These are phyloP conservation scores for Telmatherina bonti DNA, from an alignment of 2,797 vertebrate species.

Conservation along the genomic window DNA sequence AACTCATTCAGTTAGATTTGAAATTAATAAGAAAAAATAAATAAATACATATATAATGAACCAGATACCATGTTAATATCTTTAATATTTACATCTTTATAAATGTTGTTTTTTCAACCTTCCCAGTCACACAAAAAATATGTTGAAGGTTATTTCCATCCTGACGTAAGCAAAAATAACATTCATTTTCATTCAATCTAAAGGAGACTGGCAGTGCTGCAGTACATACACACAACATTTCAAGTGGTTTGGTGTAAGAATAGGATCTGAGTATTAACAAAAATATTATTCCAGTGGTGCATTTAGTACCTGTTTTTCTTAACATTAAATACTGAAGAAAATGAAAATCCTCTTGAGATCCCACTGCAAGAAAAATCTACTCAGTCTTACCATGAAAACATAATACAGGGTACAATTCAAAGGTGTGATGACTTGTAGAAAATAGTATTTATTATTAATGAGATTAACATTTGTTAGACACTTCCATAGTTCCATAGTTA, in stretches of 20 bases:
- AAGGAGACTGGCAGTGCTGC: constrained; percentile 91
- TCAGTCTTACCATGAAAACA: constrained; percentile 74
- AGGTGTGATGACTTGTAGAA: constrained; percentile 88
- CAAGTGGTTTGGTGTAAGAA: constrained; percentile 86
- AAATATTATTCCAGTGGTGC: constrained; percentile 83
- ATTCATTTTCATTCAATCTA: constrained; percentile 91
- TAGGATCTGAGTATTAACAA: constrained; percentile 81
- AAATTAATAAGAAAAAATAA: background rate
- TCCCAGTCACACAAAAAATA: constrained; percentile 77
- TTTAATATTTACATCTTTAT: constrained; percentile 85
- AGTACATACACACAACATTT: constrained; percentile 86
- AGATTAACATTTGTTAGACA: constrained; percentile 77
- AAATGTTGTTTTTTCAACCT: constrained; percentile 70
- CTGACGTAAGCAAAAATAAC: constrained; percentile 89
- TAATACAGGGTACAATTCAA: constrained; percentile 85
- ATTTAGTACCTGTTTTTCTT: constrained; percentile 72
- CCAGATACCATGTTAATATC: constrained; percentile 77
- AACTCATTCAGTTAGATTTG: background rate
- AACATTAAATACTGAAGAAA: constrained; percentile 62
- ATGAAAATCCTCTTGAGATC: constrained; percentile 62
- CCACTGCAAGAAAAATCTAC: constrained; percentile 73
- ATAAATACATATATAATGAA: constrained; percentile 48
- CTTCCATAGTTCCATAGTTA: constrained; percentile 59
- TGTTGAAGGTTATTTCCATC: constrained; percentile 71
- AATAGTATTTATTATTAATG: constrained; percentile 78